Evolutionary conservation across 2,113 vertebrate genomes (phyloP).

Genomic region (Rostratula benghalensis): DNA sequence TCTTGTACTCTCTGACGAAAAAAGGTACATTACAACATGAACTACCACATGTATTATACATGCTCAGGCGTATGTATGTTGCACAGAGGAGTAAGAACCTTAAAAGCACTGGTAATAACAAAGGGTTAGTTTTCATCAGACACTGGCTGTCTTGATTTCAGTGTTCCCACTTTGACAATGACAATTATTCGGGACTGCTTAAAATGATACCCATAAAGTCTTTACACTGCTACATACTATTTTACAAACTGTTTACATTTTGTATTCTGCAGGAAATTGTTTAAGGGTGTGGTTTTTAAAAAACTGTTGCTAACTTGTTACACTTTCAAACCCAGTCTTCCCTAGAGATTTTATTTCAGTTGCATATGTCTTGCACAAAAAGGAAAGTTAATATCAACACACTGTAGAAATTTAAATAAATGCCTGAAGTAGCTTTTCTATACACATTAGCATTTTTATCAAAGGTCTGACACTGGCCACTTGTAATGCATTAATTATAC

Average conservation of each 20-base stretch:
- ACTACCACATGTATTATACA: accelerated
- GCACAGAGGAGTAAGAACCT: neutral
- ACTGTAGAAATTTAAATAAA: neutral
- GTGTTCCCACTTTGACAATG: neutral
- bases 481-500: neutral
- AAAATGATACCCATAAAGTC: neutral
- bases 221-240: neutral
- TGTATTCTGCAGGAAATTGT: neutral
- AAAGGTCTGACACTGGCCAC: neutral
- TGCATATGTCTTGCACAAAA: neutral
- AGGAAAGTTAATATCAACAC: neutral
- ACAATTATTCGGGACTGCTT: neutral
- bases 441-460: neutral
- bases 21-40: neutral
- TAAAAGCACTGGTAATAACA: neutral
- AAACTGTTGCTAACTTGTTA: neutral
- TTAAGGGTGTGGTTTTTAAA: neutral
- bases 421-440: neutral
- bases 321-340: neutral
- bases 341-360: neutral
- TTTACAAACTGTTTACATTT: neutral
- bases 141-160: neutral
- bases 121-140: neutral
- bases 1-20: neutral
- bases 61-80: accelerated